These are phyloP conservation scores for Halcyon smyrnensis DNA, from an alignment of 2,797 vertebrate species.

Conservation along the genomic window DNA sequence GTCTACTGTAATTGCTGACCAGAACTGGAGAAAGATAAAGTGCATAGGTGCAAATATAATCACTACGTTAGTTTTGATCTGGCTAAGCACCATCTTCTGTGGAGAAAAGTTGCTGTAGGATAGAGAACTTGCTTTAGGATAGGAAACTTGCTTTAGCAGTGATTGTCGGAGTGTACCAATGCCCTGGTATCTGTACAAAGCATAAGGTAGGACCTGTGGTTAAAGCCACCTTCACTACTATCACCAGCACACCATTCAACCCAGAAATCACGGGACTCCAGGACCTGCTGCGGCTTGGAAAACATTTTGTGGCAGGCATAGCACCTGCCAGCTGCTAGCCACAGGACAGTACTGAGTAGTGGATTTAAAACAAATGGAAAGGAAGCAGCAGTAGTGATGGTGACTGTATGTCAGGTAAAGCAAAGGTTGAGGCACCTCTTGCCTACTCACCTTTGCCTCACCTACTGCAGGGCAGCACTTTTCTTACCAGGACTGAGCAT, in stretches of 20 bases:
- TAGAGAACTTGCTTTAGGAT: too few species aligned
- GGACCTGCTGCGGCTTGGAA: background rate
- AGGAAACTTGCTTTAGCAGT: background rate
- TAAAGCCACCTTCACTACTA: background rate
- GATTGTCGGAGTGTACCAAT: background rate
- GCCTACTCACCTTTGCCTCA: background rate
- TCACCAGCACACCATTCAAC: background rate
- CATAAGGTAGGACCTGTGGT: too few species aligned
- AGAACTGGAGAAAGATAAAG: background rate
- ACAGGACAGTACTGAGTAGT: background rate
- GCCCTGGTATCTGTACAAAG: background rate
- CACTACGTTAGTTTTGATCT: background rate
- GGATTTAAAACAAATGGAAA: background rate
- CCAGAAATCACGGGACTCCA: background rate
- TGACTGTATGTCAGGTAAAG: background rate
- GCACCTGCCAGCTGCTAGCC: background rate
- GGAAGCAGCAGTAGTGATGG: background rate
- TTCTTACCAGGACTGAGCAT: background rate
- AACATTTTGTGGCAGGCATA: rapidly evolving
- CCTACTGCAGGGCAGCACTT: background rate
- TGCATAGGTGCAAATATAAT: background rate
- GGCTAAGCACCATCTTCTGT: background rate
- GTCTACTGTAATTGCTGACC: background rate
- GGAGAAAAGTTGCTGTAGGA: background rate
- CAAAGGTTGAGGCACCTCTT: background rate